Evolutionary conservation across 2,888 invertebrate species (phyloP).

Genomic region (Chirona hameri): DNA sequence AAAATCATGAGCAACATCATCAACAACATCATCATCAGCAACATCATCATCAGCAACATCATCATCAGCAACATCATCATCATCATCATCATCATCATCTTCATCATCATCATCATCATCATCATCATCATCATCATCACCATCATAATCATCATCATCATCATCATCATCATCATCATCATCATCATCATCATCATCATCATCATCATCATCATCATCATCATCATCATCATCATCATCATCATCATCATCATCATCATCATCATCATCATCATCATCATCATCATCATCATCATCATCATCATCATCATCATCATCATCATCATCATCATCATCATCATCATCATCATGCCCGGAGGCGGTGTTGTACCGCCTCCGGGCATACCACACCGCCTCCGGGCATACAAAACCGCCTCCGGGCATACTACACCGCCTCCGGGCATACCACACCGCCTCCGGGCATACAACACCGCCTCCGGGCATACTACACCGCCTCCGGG

Average conservation of each 20-base stretch:
- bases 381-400: too few relatives aligned
- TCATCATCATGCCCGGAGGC: background rate
- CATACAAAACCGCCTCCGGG: too few relatives aligned
- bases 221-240: conserved; percentile 22
- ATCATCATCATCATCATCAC: too few relatives aligned
- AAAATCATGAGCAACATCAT: too few relatives aligned
- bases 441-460: too few relatives aligned
- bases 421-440: too few relatives aligned
- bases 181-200: conserved; percentile 22
- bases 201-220: conserved; percentile 22
- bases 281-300: conserved; percentile 22
- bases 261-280: conserved; percentile 22
- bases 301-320: background rate
- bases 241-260: conserved; percentile 22
- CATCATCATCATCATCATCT: conserved; percentile 7
- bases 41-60: too few relatives aligned
- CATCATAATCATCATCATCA: too few relatives aligned
- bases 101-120: conserved; percentile 2
- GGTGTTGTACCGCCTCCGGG: background rate
- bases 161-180: background rate
- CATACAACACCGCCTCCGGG: too few relatives aligned
- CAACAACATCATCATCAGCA: too few relatives aligned
- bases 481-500: too few relatives aligned
- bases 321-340: background rate
- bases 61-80: too few relatives aligned